Evolutionary conservation across 2,888 invertebrate genomes (phyloP), one percentile per base, ranked within the genome.

Genomic region (Callinectes sapidus): DNA sequence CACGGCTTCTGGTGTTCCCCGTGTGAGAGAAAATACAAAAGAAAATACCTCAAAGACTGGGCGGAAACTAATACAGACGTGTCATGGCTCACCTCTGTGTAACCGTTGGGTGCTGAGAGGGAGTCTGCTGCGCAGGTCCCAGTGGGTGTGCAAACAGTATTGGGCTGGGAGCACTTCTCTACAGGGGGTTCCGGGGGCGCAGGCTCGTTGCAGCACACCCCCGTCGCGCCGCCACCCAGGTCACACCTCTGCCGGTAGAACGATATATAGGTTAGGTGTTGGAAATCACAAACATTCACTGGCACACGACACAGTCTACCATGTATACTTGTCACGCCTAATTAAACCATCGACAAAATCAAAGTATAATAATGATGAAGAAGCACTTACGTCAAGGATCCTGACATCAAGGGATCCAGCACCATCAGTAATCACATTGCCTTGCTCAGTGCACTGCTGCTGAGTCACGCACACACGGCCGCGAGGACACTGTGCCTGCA

Each of bases 371-470:
- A 77, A 1, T 77, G 1, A 77, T 28, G 13, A 28, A 13, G 14
- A 81, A 32, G 35, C 42, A 32, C 90, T 61, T 16, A 81, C 87
- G 39, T 48, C 54, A 55, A 81, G 28, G 16, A 85, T 66, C 85
- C 93, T 42, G 89, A 89, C 14, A 42, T 93, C 93, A 32, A 94
- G 32, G 42, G 88, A 85, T n/a, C 92, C 93, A 16, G 90, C 16
- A 23, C 93, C 93, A 71, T 91, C 94, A 13, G 92, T 92, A 81
- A 88, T 90, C 85, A 92, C 42, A 16, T 28, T 66, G 18, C 94
- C 92, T 28, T 91, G 89, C 10, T 18, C n/a, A 39, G 1, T 81
- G 89, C 94, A 94, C 66, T 90, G 91, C 1, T 61, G 42, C 28
- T 55, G 54, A 2, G 87, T 42, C 86, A 92, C 91, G 32, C 94